Base-by-base conservation (phyloP, 2,797 vertebrate species). In the Coendou prehensilis region DNA sequence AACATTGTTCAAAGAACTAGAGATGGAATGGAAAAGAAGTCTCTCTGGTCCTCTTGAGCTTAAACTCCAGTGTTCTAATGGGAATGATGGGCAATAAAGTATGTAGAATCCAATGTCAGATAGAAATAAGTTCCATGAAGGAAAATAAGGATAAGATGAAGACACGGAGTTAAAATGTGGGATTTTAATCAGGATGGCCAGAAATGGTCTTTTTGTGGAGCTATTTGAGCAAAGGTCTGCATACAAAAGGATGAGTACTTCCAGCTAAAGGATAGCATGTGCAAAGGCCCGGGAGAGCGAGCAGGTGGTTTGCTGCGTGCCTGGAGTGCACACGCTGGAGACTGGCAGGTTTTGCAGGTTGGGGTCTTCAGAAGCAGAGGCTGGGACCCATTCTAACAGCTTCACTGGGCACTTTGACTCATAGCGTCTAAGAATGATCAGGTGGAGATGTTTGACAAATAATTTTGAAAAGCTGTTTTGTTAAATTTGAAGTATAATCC, bases 381-480 rank as follows among this genome's bases (percentile, higher is more conserved):
- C 9, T 79, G 52, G 11, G 13, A 5, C 9, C 56, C 41, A 64
- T 85, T 2, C 8, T 23, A 56, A 79, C 11, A 80, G 37, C 22
- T 73, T 89, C 23, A 69, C 37, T 22, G 78, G 76, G 14, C 11
- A 23, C 28, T 23, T 64, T 73, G 78, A 64, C n/a, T 87, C 63
- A 30, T 23, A 11, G n/a, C 30, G 54, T 26, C 18, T 56, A 52
- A 80, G 54, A 63, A 3, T 28, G 18, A 79, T 45, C 87, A 92
- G n/a, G 64, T 76, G n/a, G 41, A 93, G 28, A 73, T 26, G 18
- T 6, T 4, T 73, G n/a, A 13, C 56, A 92, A 69, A 13, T 88
- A 54, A 23, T 91, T 92, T 59, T 88, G 85, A 92, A 85, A 57
- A 45, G 54, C 57, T 52, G 2, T 50, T 73, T 97, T 91, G 28